Conservation (phyloP, 2,888 invertebrate species). For the Euzophera pinguis region DNA sequence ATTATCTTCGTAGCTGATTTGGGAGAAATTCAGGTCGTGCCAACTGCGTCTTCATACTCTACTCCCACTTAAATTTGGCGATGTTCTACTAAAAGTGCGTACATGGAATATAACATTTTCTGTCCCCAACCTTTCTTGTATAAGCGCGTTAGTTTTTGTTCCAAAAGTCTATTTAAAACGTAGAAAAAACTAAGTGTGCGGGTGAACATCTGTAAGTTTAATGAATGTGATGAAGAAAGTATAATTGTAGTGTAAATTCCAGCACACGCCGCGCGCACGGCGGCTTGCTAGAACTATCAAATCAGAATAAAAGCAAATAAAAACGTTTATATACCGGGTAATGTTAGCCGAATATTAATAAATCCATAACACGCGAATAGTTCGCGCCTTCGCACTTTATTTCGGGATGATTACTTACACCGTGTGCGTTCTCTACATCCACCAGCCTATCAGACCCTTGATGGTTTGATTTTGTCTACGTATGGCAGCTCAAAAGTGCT, state of each 20-base stretch:
- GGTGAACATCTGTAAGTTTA: too few species aligned
- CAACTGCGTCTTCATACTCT: not conserved
- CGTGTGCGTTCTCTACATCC: not conserved
- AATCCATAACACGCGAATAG: conserved; percentile 27
- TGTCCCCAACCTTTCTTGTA: too few species aligned
- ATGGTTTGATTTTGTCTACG: not conserved
- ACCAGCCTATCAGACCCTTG: not conserved
- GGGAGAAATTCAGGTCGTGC: not conserved
- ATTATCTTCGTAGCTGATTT: not conserved
- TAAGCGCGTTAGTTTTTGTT: too few species aligned
- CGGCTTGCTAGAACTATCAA: not conserved
- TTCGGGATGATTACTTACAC: conserved; percentile 27
- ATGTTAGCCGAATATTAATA: conserved; percentile 38
- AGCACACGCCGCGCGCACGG: not conserved
- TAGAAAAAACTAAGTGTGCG: too few species aligned
- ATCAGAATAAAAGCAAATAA: conserved; percentile 9
- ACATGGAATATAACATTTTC: too few species aligned
- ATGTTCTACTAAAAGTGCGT: too few species aligned
- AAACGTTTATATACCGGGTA: conserved; percentile 19
- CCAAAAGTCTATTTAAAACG: too few species aligned
- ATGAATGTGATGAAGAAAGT: too few species aligned
- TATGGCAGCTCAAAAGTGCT: not conserved
- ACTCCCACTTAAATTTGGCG: too few species aligned
- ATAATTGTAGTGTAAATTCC: not conserved
- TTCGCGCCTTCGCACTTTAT: conserved; percentile 29